A percentile compares a stretch with the other conserved stretches of the same genome.
phyloP scores from a whole-genome alignment of 1,140 invertebrate genomes.

The Galleria mellonella region DNA sequence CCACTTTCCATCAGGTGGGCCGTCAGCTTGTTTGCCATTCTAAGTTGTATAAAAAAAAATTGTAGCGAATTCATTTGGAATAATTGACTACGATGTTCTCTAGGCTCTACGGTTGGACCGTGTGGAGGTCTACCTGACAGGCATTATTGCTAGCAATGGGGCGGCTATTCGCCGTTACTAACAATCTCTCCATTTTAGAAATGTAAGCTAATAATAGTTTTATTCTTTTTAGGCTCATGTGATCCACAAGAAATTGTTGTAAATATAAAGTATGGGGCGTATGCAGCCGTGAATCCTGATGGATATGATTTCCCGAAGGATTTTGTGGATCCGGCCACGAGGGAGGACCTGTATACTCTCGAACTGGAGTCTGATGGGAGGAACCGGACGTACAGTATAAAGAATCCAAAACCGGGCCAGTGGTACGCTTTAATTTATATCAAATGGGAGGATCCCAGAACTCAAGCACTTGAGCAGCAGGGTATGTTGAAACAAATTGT shows the following conservation, averaged over 20 bases:
- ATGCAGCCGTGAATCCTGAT: slow-evolving; percentile 85
- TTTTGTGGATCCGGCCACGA: slow-evolving; percentile 73
- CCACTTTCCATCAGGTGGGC: too few species aligned
- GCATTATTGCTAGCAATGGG: too few species aligned
- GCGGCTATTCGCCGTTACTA: too few species aligned
- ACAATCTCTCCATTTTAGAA: too few species aligned
- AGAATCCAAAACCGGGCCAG: slow-evolving; percentile 80
- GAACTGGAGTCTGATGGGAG: slow-evolving; percentile 47
- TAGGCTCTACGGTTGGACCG: too few species aligned
- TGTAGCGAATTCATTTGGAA: too few species aligned
- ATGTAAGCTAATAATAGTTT: too few species aligned
- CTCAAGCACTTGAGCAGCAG: slow-evolving; percentile 82
- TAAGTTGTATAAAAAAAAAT: too few species aligned
- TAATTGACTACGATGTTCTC: too few species aligned
- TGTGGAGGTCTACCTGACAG: too few species aligned
- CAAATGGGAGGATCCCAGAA: slow-evolving; percentile 82
- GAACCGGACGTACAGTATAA: slow-evolving; percentile 42
- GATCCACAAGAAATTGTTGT: slow-evolving; percentile 76
- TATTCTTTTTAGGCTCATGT: slow-evolving; percentile 72
- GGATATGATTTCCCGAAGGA: slow-evolving; percentile 81
- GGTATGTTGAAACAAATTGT: slow-evolving; percentile 66
- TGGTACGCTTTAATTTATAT: slow-evolving; percentile 88
- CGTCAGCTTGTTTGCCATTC: too few species aligned
- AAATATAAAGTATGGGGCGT: slow-evolving; percentile 82
- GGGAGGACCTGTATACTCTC: slow-evolving; percentile 40